phyloP scores from a whole-genome alignment of 1,140 invertebrate species.

The Euura saliciscinereae region DNA sequence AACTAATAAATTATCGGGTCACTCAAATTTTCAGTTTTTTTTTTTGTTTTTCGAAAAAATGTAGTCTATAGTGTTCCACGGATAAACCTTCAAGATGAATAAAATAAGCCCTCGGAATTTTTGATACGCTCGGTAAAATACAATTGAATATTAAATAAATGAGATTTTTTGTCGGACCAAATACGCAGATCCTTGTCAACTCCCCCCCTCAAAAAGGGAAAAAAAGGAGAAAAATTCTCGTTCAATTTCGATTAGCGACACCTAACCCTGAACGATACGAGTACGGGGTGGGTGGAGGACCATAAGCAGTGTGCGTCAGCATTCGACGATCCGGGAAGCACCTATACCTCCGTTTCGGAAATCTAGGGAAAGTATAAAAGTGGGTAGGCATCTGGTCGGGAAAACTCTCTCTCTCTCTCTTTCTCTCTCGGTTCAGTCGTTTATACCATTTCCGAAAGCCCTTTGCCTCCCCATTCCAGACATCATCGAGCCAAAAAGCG shows the following conservation, averaged over 20 bases:
- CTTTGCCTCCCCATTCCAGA: neutral
- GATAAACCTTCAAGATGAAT: no score
- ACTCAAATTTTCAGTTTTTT: neutral
- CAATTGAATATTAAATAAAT: no score
- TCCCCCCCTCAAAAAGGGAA: neutral
- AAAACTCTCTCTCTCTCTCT: neutral
- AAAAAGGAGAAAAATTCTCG: neutral
- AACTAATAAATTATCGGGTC: no score
- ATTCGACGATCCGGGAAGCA: neutral
- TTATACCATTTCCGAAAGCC: neutral
- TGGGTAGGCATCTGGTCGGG: no score
- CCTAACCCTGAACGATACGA: neutral
- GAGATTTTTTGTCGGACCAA: no score
- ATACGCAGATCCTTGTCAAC: no score
- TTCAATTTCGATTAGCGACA: neutral
- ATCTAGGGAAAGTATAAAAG: no score
- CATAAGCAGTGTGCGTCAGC: neutral
- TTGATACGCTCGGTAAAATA: no score
- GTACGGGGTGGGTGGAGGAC: neutral
- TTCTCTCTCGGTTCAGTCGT: conserved; percentile 1
- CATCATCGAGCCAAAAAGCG: neutral
- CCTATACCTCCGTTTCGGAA: no score
- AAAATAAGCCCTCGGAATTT: no score
- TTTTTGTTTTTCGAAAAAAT: neutral
- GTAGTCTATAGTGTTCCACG: no score